These are phyloP conservation scores for Parochlus steinenii DNA, from an alignment of 2,888 invertebrate species.

Conservation along the genomic window DNA sequence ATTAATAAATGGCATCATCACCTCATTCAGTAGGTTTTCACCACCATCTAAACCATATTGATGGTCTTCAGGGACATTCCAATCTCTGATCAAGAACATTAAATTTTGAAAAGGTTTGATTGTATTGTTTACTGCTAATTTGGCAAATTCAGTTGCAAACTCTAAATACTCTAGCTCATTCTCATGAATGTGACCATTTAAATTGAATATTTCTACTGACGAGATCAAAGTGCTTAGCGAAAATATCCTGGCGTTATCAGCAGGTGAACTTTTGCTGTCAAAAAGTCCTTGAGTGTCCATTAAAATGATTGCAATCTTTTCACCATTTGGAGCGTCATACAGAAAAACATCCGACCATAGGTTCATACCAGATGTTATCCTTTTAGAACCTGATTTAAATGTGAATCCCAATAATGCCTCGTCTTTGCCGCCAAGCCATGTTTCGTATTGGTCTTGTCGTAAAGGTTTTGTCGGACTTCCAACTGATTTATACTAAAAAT, in stretches of 20 bases:
- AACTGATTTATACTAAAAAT: constrained; percentile 8
- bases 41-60: constrained; percentile 10
- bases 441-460: neutral
- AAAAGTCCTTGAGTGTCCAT: constrained; percentile 14
- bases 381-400: constrained; percentile 10
- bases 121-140: too few species aligned
- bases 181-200: constrained; percentile 11
- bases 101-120: too few species aligned
- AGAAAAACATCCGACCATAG: constrained; percentile 13
- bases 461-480: neutral
- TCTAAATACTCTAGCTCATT: constrained; percentile 13
- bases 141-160: too few species aligned
- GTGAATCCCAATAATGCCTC: constrained; percentile 11
- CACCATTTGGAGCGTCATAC: constrained; percentile 5
- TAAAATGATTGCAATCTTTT: constrained; percentile 11
- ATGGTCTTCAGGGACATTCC: constrained; percentile 7
- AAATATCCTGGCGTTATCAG: constrained; percentile 12
- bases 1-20: constrained; percentile 1
- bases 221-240: constrained; percentile 12
- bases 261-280: constrained; percentile 8
- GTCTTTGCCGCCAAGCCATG: constrained; percentile 11
- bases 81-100: too few species aligned
- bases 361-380: constrained; percentile 10
- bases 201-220: constrained; percentile 12
- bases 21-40: constrained; percentile 2